Evolutionary conservation across 2,113 vertebrate species (phyloP).

Genomic region (Myotis lucifugus): DNA sequence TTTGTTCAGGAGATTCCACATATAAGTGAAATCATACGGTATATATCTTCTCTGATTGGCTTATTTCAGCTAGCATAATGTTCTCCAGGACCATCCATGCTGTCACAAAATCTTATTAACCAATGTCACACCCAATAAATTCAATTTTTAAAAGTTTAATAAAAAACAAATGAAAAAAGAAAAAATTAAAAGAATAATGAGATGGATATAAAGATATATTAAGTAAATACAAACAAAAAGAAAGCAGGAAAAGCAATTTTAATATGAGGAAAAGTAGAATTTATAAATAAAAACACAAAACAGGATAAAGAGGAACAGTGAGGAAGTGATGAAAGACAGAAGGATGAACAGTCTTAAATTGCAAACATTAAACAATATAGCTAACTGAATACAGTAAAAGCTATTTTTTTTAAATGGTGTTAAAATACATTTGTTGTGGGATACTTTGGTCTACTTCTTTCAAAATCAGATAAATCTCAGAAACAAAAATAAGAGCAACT

Average conservation of each 20-base stretch:
- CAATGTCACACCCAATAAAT: not conserved
- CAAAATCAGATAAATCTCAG: not conserved
- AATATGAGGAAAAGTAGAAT: not conserved
- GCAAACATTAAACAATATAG: not conserved
- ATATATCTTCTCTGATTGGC: not conserved
- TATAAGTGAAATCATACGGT: not conserved
- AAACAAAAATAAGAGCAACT: not conserved
- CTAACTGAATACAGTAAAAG: constrained; percentile 9
- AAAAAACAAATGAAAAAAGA: not conserved
- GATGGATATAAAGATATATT: not conserved
- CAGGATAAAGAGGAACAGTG: not conserved
- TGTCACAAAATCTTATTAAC: not conserved
- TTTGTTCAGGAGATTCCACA: not conserved
- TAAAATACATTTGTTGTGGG: not conserved
- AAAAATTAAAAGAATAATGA: not conserved
- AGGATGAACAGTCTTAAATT: not conserved
- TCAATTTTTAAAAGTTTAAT: not conserved
- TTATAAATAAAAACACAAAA: not conserved
- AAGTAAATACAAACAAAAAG: not conserved
- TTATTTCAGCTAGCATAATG: not conserved
- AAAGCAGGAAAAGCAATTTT: not conserved
- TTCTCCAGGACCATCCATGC: not conserved
- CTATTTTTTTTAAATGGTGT: not conserved
- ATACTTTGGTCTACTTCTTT: not conserved
- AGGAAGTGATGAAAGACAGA: not conserved